Conservation (phyloP, 2,888 invertebrate genomes). For the Orthonychiurus folsomi region DNA sequence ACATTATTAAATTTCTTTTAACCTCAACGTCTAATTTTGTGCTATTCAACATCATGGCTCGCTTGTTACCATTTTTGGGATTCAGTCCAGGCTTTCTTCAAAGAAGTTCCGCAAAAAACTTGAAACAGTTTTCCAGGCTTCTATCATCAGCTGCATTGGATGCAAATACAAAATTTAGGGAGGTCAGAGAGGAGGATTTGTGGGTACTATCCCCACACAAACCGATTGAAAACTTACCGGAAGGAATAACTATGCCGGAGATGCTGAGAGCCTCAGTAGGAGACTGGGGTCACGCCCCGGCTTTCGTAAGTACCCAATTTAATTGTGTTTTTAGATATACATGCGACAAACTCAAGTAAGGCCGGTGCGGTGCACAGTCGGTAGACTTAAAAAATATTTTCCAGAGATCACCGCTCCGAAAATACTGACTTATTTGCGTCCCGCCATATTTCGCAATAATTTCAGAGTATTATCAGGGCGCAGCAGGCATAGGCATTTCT, state of each 20-base stretch:
- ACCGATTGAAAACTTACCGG: background rate
- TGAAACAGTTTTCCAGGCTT: background rate
- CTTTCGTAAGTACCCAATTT: constrained; percentile 3
- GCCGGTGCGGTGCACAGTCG: no score
- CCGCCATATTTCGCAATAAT: no score
- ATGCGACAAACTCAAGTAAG: no score
- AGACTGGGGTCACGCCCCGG: background rate
- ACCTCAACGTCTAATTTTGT: no score
- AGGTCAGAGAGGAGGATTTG: background rate
- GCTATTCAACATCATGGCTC: no score
- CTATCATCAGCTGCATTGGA: background rate
- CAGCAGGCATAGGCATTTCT: no score
- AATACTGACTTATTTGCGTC: no score
- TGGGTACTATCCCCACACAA: background rate
- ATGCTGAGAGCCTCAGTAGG: background rate
- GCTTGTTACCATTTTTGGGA: background rate
- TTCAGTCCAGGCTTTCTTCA: no score
- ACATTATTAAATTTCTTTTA: background rate
- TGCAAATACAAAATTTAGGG: background rate
- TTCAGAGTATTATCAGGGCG: no score
- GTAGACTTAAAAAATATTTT: no score
- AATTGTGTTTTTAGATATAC: no score
- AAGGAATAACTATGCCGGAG: constrained; percentile 5
- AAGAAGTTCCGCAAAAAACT: background rate
- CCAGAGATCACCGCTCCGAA: no score